A percentile compares a stretch with the other conserved stretches of the same genome.
Evolutionary conservation across 2,888 invertebrate species (phyloP).

Genomic region (Argyra leucocephala): DNA sequence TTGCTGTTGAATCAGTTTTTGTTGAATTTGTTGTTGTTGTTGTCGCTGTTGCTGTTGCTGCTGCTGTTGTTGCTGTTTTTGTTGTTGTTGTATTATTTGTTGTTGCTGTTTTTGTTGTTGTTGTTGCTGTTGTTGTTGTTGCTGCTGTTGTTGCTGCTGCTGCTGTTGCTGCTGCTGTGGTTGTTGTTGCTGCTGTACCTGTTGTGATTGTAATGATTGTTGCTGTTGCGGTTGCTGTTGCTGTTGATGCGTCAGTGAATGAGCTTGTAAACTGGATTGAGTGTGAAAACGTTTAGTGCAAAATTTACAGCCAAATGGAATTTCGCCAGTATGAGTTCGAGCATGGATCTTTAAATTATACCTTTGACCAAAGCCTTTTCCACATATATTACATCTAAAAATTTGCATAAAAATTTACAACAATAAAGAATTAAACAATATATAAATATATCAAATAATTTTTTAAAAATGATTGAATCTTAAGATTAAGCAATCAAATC

Average conservation of each 20-base stretch:
- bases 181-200: slow-evolving; percentile 29
- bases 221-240: slow-evolving; percentile 28
- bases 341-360: slow-evolving; percentile 43
- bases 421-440: no score
- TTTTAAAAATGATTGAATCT: neutral
- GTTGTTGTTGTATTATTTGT: no score
- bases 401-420: neutral
- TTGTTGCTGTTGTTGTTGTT: slow-evolving; percentile 28
- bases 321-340: slow-evolving; percentile 41
- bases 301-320: slow-evolving; percentile 41
- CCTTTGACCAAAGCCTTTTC: slow-evolving; percentile 42
- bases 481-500: no score
- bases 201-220: slow-evolving; percentile 32
- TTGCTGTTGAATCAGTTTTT: no score
- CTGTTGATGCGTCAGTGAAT: slow-evolving; percentile 41
- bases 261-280: slow-evolving; percentile 40
- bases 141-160: slow-evolving; percentile 25
- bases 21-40: slow-evolving; percentile 29
- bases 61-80: no score
- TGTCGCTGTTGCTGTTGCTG: slow-evolving; percentile 32
- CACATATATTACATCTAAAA: slow-evolving; percentile 41
- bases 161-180: slow-evolving; percentile 41
- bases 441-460: neutral
- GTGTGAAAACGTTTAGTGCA: slow-evolving; percentile 42
- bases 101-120: slow-evolving; percentile 27